Evolutionary conservation across 2,888 invertebrate species (phyloP), one percentile per base, ranked within the genome.

Genomic region (Apodemia duryi): DNA sequence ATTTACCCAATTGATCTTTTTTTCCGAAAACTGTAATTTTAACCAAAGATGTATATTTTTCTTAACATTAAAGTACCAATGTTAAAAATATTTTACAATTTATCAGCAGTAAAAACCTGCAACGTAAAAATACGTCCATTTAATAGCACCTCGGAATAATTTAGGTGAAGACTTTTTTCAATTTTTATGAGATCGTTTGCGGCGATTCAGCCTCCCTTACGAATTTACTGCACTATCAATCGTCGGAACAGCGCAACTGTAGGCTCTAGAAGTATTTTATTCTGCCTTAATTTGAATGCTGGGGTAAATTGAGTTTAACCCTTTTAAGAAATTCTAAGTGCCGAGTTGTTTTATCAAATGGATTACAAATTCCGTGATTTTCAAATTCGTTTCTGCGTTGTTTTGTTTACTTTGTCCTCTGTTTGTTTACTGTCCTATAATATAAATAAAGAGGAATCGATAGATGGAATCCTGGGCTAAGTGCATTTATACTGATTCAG

Each of bases 251-350:
- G 49, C 32, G 32, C 43, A 54, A 54, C 54, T 28, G 54, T 21
- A 54, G 54, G 54, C 54, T 43, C 43, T 43, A 54, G 54, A 21
- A 54, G 70, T 69, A 67, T 63, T 69, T 67, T 68, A 65, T 78
- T 81, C 66, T 70, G 74, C 74, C 73, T 80, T 81, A 79, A 83
- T 82, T 81, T 79, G 80, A 83, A 84, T 82, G 81, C 81, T 79
- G 77, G 73, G 73, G 74, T 72, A 78, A 81, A 85, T 85, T 82
- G 81, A 82, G 79, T 78, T 76, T 67, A 75, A 75, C 77, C 76
- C 77, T 74, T 76, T 73, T 68, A 67, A 71, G 71, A 73, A 69
- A 71, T 73, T 72, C 69, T 70, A 28, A 63, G 38, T 68, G 69
- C 69, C 69, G 65, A 65, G 67, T 67, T 67, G 68, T 72, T 73